phyloP scores from a whole-genome alignment of 2,797 vertebrate species.

The Syngnathus rostellatus region DNA sequence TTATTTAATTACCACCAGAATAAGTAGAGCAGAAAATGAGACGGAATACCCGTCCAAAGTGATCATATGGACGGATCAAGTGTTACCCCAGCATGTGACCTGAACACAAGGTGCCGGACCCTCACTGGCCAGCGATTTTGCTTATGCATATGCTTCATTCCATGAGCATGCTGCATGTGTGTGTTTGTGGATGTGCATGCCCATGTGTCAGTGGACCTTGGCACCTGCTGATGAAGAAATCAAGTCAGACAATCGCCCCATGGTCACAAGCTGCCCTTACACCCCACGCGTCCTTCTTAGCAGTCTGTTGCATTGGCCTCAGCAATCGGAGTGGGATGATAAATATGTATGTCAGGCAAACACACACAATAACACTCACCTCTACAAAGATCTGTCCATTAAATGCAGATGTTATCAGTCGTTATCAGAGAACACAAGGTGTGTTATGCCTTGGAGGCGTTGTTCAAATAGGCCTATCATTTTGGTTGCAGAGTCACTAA shows the following conservation, averaged over 20 bases:
- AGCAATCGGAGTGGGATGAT: slow-evolving; percentile 37
- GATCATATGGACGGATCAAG: slow-evolving; percentile 50
- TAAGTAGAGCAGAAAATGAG: slow-evolving; percentile 8
- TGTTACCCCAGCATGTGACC: slow-evolving; percentile 41
- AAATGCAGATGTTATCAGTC: slow-evolving; percentile 1
- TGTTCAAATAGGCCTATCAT: background rate
- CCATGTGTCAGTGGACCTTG: slow-evolving; percentile 46
- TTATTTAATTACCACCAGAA: slow-evolving; percentile 8
- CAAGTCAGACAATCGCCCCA: slow-evolving; percentile 55
- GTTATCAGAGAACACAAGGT: background rate
- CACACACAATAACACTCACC: slow-evolving; percentile 7
- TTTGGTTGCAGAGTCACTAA: background rate
- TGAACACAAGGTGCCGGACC: slow-evolving; percentile 35
- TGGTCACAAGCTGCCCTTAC: slow-evolving; percentile 67
- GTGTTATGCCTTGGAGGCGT: background rate
- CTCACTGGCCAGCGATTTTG: slow-evolving; percentile 23
- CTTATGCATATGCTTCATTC: slow-evolving; percentile 24
- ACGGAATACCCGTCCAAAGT: background rate
- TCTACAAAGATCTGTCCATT: background rate
- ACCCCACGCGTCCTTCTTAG: slow-evolving; percentile 46
- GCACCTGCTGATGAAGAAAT: slow-evolving; percentile 70
- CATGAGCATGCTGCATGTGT: slow-evolving; percentile 17
- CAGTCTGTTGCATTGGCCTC: slow-evolving; percentile 61
- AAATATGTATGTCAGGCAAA: slow-evolving; percentile 10
- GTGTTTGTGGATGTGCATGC: slow-evolving; percentile 24